Base-by-base conservation (phyloP, 2,888 invertebrate species). In the Brachyptera risi region DNA sequence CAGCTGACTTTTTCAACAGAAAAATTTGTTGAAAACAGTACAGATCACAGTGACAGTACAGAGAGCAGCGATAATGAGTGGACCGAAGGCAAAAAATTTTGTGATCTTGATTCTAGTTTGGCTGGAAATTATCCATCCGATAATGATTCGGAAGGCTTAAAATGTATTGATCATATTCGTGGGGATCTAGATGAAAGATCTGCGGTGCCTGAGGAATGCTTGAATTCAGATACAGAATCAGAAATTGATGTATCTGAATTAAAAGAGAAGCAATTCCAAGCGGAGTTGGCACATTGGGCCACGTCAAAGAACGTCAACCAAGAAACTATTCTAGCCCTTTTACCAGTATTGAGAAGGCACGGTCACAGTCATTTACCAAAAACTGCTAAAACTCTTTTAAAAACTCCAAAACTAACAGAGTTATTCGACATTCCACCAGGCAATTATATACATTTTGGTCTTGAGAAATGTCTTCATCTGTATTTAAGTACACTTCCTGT, bases 311-410 rank as follows among this genome's bases (percentile, higher is more conserved):
- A 58, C n/a, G 58, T 58, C 11, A 44, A 19, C 11, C 58, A 58
- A n/a, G 27, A 5, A 17, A 19, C 42, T 35, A 31, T 58, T 3
- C 35, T 27, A 26, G 19, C 27, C 13, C 27, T 58, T n/a, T 35
- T 58, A n/a, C 13, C 17, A 2, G 40, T 58, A 15, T 35, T 58
- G 19, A 47, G 58, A 24, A 11, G 19, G 26, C 21, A 58, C 47
- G 31, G 58, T 2, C 58, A 58, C 23, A 24, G 26, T 24, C 15
- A 24, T 23, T 17, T 58, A 21, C 47, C 58, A n/a, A 58, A 58
- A n/a, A 49, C 44, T 9, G 31, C 47, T 19, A 58, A 44, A 23
- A 58, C 58, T 19, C 31, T 58, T 7, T 40, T 58, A 9, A 58
- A 47, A 42, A 58, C 58, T 11, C 58, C 58, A 13, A 37, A 31